Base-by-base conservation (phyloP, 1,140 invertebrate species). In the Dysdera silvatica region DNA sequence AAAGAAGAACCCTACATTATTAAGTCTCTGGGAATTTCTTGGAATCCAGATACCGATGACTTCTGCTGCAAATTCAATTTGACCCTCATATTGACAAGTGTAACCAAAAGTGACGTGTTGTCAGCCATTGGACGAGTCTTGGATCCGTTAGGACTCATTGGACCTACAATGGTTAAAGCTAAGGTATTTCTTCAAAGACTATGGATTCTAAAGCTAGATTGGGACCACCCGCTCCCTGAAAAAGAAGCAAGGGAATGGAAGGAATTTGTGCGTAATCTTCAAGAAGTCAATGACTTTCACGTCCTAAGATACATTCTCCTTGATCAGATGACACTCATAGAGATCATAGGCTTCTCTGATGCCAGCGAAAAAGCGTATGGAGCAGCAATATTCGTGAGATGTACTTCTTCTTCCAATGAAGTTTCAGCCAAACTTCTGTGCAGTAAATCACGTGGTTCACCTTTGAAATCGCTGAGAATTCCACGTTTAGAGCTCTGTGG, bases 81-180 rank as follows among this genome's bases (percentile, higher is more conserved):
- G 24, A n/a, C 41, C 16, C n/a, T n/a, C n/a, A 23, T 10, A 6
- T 6, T 23, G 32, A 12, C n/a, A 18, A 10, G 7, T 23, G 4
- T 54, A 24, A 59, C 45, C 3, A 59, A 56, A 49, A 33, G 54
- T 6, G 8, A 14, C 23, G 60, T 75, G 5, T 45, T 74, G 8
- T 72, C 73, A 2, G 65, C 74, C 12, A 58, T 75, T 16, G 65
- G 73, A 3, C 67, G 66, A 61, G 33, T 76, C 8, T 80, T 76
- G 65, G 79, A 80, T 67, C 79, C 77, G 14, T 63, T 78, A 20
- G 78, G 78, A 26, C 62, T 77, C n/a, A 18, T 78, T 10, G 66
- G 69, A 28, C 75, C 78, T 26, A 40, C 75, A 10, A 71, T 71
- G 12, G 68, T 77, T 14, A 61, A 55, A n/a, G 69, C 70, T 26